Evolutionary conservation across 2,888 invertebrate genomes (phyloP).

Genomic region (Tetramorium bicarinatum): DNA sequence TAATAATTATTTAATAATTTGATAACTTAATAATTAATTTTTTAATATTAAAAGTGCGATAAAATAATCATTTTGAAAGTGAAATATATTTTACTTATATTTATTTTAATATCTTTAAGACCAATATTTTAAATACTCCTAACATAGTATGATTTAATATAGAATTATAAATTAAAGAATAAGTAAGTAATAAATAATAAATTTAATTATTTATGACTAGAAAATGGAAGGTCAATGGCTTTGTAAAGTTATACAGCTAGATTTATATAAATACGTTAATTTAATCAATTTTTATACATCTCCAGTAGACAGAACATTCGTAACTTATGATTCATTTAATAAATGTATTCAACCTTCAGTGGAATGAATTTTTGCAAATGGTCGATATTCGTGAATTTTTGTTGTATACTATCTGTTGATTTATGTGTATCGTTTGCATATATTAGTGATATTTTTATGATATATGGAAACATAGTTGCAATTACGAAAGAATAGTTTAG

Average conservation of each 20-base stretch:
- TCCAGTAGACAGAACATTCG: background rate
- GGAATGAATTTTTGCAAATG: constrained; percentile 14
- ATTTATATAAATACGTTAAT: background rate
- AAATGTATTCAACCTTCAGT: background rate
- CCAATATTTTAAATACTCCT: background rate
- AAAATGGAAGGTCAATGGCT: background rate
- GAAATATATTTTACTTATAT: background rate
- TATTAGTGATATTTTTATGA: background rate
- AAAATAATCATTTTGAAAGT: constrained; percentile 10
- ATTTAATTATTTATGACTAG: background rate
- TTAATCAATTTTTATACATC: background rate
- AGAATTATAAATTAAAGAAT: background rate
- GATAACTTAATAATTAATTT: no score
- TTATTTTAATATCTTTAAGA: background rate
- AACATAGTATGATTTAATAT: background rate
- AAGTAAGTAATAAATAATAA: background rate
- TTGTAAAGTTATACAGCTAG: background rate
- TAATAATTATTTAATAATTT: no score
- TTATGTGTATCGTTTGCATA: constrained; percentile 12
- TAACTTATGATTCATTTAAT: background rate
- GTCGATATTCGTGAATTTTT: constrained; percentile 17
- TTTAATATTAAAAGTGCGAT: background rate
- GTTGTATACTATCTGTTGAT: background rate
- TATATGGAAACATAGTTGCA: background rate
- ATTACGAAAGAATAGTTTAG: constrained; percentile 1